phyloP scores from a whole-genome alignment of 2,888 invertebrate genomes.

The Drosophila rellima region DNA sequence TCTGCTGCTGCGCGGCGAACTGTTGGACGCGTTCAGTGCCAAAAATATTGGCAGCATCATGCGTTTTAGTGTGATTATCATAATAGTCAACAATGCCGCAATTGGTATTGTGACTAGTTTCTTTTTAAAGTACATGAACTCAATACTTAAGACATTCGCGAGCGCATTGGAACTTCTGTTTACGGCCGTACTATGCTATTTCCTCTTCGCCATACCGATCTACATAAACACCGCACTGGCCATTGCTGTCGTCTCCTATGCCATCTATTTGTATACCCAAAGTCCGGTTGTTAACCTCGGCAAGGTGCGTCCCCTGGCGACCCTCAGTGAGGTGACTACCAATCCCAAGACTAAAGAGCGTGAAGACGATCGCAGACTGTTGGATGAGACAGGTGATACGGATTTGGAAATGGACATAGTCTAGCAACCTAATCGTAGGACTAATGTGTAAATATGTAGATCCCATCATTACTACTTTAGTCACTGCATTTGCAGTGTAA shows the following conservation, averaged over 20 bases:
- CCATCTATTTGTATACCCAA: conserved; percentile 94
- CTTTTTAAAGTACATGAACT: conserved; percentile 96
- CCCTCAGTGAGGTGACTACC: conserved; percentile 58
- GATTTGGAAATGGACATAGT: conserved; percentile 84
- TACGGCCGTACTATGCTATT: conserved; percentile 94
- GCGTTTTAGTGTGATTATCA: conserved; percentile 90
- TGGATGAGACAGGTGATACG: conserved; percentile 77
- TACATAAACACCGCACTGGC: conserved; percentile 93
- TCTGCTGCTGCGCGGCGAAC: conserved; percentile 89
- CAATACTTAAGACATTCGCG: conserved; percentile 97
- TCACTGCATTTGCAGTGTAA: conserved; percentile 25
- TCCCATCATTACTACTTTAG: conserved; percentile 9
- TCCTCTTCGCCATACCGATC: conserved; percentile 94
- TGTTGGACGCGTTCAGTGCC: conserved; percentile 88
- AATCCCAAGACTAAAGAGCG: conserved; percentile 37
- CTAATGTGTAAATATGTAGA: conserved; percentile 46
- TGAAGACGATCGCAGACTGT: conserved; percentile 70
- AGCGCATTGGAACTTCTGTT: conserved; percentile 96
- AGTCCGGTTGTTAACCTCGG: conserved; percentile 92
- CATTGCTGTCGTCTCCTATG: conserved; percentile 92
- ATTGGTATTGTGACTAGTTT: conserved; percentile 97
- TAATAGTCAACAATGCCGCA: conserved; percentile 95
- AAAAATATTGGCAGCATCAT: conserved; percentile 87
- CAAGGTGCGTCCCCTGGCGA: conserved; percentile 76
- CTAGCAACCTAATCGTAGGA: conserved; percentile 49